Percentiles rank a stretch among this genome's conserved stretches.
Conservation (phyloP, 2,797 vertebrate genomes). For the Enteromius argenteus region DNA sequence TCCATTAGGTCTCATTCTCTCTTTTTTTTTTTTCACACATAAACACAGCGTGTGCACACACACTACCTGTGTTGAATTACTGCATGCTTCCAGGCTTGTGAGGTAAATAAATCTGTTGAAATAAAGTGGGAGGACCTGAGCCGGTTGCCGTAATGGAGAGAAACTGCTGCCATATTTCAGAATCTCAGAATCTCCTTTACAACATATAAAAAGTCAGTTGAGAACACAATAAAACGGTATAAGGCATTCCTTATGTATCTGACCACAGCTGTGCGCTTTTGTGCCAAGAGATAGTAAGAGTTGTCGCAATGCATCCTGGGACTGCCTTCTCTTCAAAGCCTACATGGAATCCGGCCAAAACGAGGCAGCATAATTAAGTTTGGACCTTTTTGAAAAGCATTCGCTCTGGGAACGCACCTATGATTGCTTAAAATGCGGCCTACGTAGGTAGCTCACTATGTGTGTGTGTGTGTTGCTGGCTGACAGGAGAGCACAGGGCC, state of each 20-base stretch:
- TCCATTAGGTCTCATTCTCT: constrained; percentile 14
- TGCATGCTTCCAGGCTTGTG: constrained; percentile 40
- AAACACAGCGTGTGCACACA: constrained; percentile 10
- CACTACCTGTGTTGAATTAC: constrained; percentile 42
- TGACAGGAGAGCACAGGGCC: constrained; percentile 47
- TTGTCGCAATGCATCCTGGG: background rate
- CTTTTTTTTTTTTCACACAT: constrained; percentile 11
- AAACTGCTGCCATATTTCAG: constrained; percentile 46
- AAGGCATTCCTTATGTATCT: constrained; percentile 40
- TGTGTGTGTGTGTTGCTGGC: constrained; percentile 30
- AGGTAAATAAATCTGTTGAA: constrained; percentile 52
- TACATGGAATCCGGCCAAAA: background rate
- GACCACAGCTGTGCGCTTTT: constrained; percentile 33
- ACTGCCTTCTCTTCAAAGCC: background rate
- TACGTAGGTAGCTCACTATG: constrained; percentile 10
- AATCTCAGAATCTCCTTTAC: constrained; percentile 40
- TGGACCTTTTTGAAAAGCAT: constrained; percentile 13
- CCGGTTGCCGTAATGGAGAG: constrained; percentile 45
- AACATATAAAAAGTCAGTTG: constrained; percentile 44
- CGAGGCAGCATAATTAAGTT: constrained; percentile 13
- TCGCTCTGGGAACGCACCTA: background rate
- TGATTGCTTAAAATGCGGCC: constrained; percentile 1
- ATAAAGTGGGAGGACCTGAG: constrained; percentile 50
- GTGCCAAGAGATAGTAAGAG: background rate
- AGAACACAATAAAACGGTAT: constrained; percentile 53